Conservation (phyloP, 1,140 invertebrate genomes). For the Sesamia nonagrioides region DNA sequence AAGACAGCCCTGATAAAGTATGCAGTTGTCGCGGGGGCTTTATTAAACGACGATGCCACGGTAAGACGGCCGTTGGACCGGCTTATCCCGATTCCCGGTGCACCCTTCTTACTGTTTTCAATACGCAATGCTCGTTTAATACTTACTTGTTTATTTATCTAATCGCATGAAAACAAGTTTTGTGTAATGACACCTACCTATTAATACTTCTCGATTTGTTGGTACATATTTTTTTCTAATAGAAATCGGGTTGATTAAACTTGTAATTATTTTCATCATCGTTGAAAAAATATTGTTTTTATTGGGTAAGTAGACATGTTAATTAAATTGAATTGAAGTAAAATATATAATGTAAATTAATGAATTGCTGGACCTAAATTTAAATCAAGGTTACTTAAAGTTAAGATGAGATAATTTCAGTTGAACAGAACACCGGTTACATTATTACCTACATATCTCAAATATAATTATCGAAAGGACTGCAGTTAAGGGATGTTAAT, state of each 20-base stretch:
- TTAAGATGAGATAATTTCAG: too few species aligned
- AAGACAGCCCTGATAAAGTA: constrained; percentile 75
- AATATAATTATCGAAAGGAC: too few species aligned
- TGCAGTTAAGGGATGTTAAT: not conserved
- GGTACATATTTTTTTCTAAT: constrained; percentile 20
- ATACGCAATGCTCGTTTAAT: constrained; percentile 66
- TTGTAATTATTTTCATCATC: not conserved
- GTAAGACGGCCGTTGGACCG: constrained; percentile 84
- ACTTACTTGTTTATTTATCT: constrained; percentile 49
- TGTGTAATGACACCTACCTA: constrained; percentile 35
- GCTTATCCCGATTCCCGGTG: constrained; percentile 80
- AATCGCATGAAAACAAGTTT: constrained; percentile 35
- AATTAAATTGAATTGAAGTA: too few species aligned
- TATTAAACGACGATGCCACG: constrained; percentile 81
- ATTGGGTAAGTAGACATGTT: not conserved
- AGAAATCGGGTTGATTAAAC: not conserved
- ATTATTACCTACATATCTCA: too few species aligned
- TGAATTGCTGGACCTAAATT: too few species aligned
- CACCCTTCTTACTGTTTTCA: constrained; percentile 73
- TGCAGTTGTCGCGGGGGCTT: constrained; percentile 82
- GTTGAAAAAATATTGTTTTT: not conserved
- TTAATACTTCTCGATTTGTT: constrained; percentile 25
- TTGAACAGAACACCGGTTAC: too few species aligned
- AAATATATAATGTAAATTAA: too few species aligned
- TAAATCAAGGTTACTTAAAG: too few species aligned